Conservation (phyloP, 1,140 invertebrate species). For the Bombus cullumanus region DNA sequence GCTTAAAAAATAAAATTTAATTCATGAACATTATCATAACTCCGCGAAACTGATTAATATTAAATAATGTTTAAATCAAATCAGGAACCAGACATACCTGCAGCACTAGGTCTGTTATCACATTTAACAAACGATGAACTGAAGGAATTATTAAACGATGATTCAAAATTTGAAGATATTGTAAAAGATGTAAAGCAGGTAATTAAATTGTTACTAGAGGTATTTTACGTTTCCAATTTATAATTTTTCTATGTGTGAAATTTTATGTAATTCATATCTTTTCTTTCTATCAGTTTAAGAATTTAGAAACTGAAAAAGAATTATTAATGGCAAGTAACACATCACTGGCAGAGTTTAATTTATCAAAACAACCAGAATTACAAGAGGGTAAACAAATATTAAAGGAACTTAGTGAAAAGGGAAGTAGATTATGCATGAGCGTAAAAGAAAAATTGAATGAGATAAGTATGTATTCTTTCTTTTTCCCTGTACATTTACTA, state of each 20-base stretch:
- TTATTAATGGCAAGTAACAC: slow-evolving; percentile 93
- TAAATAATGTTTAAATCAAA: slow-evolving; percentile 72
- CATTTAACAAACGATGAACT: slow-evolving; percentile 89
- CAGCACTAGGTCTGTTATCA: slow-evolving; percentile 83
- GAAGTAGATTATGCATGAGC: slow-evolving; percentile 86
- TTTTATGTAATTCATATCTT: background rate
- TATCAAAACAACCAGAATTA: slow-evolving; percentile 91
- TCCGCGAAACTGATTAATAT: background rate
- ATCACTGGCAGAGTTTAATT: slow-evolving; percentile 93
- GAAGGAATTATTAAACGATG: slow-evolving; percentile 92
- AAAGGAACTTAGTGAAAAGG: slow-evolving; percentile 87
- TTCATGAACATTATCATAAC: slow-evolving; percentile 5
- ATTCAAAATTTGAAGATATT: slow-evolving; percentile 91
- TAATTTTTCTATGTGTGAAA: background rate
- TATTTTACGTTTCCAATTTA: slow-evolving; percentile 12
- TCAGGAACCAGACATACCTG: slow-evolving; percentile 78
- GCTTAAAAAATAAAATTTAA: background rate
- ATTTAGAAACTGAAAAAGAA: slow-evolving; percentile 92
- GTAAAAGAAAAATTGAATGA: slow-evolving; percentile 88
- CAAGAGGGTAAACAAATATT: slow-evolving; percentile 88
- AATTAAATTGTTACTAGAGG: slow-evolving; percentile 53
- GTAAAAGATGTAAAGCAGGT: slow-evolving; percentile 91
- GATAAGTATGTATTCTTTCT: slow-evolving; percentile 84
- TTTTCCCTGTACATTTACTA: background rate
- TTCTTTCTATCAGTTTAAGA: slow-evolving; percentile 86